Base-by-base conservation (phyloP, 2,888 invertebrate genomes). In the Acheta domesticus region DNA sequence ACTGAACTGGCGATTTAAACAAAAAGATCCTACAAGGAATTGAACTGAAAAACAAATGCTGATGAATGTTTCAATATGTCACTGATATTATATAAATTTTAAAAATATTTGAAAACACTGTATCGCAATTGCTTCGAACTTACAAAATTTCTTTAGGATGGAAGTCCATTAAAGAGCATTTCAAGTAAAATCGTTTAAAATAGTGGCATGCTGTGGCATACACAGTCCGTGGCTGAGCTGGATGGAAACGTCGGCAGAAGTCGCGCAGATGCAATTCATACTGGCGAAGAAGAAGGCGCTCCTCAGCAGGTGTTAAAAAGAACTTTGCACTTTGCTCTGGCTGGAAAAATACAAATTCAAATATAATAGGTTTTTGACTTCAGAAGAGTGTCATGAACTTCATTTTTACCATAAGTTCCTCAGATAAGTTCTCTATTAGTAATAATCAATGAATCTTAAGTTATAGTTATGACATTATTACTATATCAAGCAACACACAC, bases 141-240 rank as follows among this genome's bases (percentile, higher is more conserved):
- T 50, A 96, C 95, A 99, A 90, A 82, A 99, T 96, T 87, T 98
- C 97, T 86, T 97, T 98, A 0, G 99, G 98, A 86, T 98, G 97
- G 87, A 94, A 97, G 86, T 99, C 97, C 98, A 99, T 99, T 0
- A 96, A 93, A 0, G 98, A 98, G 87, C 98, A 97, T 85, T 94
- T 91, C 0, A 99, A 89, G 86, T 97, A 99, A 87, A 99, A 98
- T 49, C 99, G 89, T 88, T 99, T 99, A 86, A 99, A 98, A 86
- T 98, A 99, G 84, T 96, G 94, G 84, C 98, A 94, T 0, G 98
- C 94, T 0, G 98, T 98, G 0, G 97, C 97, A 76, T 95, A 90
- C 0, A 97, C 96, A 82, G 93, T 93, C 86, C 94, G 93, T 1
- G 98, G 98, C 96, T 99, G 97, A 0, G 95, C 93, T 0, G 99